phyloP scores from a whole-genome alignment of 2,888 invertebrate species.

The Nowickia ferox region DNA sequence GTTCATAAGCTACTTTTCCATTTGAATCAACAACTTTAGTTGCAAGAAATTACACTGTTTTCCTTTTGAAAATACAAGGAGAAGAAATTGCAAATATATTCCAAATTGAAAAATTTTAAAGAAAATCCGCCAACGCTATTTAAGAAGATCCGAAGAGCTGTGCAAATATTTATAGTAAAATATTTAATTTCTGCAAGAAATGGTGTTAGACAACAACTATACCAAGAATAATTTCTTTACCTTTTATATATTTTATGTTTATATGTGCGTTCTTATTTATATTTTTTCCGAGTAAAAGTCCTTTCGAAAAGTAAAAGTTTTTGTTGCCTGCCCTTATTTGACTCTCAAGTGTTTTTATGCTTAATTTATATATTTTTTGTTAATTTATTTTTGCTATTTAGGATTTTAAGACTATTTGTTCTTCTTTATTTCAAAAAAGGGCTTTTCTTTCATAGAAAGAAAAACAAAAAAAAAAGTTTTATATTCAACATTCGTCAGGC shows the following conservation, averaged over 20 bases:
- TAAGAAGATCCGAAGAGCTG: not conserved
- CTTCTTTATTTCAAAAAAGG: constrained; percentile 40
- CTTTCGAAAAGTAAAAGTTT: constrained; percentile 63
- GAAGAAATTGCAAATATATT: too few species aligned
- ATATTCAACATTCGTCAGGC: constrained; percentile 32
- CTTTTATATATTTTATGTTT: not conserved
- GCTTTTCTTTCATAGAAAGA: constrained; percentile 21
- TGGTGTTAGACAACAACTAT: constrained; percentile 19
- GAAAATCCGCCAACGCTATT: not conserved
- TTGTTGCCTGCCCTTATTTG: constrained; percentile 32
- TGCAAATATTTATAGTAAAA: not conserved
- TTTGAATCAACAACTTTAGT: constrained; percentile 23
- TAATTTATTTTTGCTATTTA: constrained; percentile 51
- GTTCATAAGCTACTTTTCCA: constrained; percentile 54
- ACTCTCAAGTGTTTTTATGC: constrained; percentile 62
- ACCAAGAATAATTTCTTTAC: not conserved
- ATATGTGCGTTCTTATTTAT: constrained; percentile 17
- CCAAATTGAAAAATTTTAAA: too few species aligned
- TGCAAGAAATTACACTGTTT: constrained; percentile 45
- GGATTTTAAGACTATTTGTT: constrained; percentile 57
- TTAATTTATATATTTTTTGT: constrained; percentile 54
- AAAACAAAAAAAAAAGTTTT: constrained; percentile 37
- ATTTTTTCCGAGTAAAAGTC: constrained; percentile 48
- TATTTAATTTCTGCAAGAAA: not conserved
- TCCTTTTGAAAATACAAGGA: not conserved